Base-by-base conservation (phyloP, 1,140 invertebrate species). In the Parapsyche elsis region DNA sequence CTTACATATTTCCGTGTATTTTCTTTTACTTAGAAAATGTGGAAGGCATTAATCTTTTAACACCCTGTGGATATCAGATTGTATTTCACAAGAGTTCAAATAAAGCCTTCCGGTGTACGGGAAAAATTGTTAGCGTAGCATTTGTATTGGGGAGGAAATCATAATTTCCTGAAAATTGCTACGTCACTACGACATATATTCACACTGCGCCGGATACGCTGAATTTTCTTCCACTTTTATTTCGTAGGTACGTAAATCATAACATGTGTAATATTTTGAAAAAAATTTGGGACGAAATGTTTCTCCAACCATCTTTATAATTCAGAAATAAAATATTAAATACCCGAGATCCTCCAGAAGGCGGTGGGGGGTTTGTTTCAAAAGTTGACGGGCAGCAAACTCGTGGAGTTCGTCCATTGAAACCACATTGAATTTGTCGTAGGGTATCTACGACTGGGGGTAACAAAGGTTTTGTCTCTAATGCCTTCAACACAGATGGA, bases 371-470 rank as follows among this genome's bases (percentile, higher is more conserved):
- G 10, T 67, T 67, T 10, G 12, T 26, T 9, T 30, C 64, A 14
- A 67, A 2, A 12, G 14, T 0, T 2, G 64, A 16, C 26, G 46
- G 24, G 57, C 74, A 76, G 24, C 74, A 76, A 7, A 76, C 74
- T 12, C 1, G n/a, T 9, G 74, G 74, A 26, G 1, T 59, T 24
- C 12, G 16, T 76, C 53, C 21, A 23, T 23, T 14, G 24, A 76
- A 76, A 9, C 74, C 74, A 61, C 74, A 76, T 57, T 76, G 46
- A 9, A 76, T 9, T 14, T 23, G n/a, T 76, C 74, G 26, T 0
- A 76, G 45, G 24, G 21, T 14, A 38, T 57, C n/a, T 24, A 30
- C 49, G 57, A 38, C 49, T 76, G 53, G 4, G 9, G 74, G 23
- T 38, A 9, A 5, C 24, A 76, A n/a, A 26, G 74, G 71, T 73